Evolutionary conservation across 2,888 invertebrate species (phyloP).

Genomic region (Pogonocherus hispidulus): DNA sequence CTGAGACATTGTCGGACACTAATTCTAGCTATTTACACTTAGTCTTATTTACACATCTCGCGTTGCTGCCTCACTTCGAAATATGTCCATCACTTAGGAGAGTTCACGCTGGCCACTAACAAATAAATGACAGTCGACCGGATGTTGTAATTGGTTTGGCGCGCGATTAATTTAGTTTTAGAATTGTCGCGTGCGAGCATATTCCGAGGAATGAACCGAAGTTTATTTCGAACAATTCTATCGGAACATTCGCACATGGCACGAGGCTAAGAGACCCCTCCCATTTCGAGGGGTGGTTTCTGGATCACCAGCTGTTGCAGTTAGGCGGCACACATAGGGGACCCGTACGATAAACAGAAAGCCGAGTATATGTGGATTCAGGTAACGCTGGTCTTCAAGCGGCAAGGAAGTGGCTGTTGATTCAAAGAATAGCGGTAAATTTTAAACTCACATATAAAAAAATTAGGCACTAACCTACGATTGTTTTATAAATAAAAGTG

Average conservation of each 20-base stretch:
- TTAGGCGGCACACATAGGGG: slow-evolving; percentile 53
- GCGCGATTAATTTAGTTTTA: slow-evolving; percentile 51
- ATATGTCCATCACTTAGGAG: slow-evolving; percentile 46
- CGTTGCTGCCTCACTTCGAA: background rate
- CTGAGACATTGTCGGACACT: slow-evolving; percentile 58
- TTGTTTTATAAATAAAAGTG: too few species aligned
- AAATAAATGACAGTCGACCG: slow-evolving; percentile 49
- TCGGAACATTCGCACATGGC: slow-evolving; percentile 66
- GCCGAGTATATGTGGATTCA: slow-evolving; percentile 43
- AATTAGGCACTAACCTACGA: too few species aligned
- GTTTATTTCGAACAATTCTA: slow-evolving; percentile 60
- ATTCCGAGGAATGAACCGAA: slow-evolving; percentile 60
- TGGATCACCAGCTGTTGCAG: slow-evolving; percentile 65
- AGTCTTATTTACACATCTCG: slow-evolving; percentile 1
- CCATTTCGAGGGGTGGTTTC: slow-evolving; percentile 67
- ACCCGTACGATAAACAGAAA: slow-evolving; percentile 56
- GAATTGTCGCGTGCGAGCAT: slow-evolving; percentile 63
- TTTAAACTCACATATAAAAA: background rate
- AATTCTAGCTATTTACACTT: background rate
- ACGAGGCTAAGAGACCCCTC: slow-evolving; percentile 68
- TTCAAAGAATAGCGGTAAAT: slow-evolving; percentile 36
- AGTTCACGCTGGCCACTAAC: slow-evolving; percentile 38
- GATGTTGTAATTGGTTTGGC: slow-evolving; percentile 59
- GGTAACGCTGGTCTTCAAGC: slow-evolving; percentile 39
- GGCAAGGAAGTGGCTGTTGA: slow-evolving; percentile 12